phyloP scores from a whole-genome alignment of 1,140 invertebrate genomes.

The Helicorthomorpha holstii region DNA sequence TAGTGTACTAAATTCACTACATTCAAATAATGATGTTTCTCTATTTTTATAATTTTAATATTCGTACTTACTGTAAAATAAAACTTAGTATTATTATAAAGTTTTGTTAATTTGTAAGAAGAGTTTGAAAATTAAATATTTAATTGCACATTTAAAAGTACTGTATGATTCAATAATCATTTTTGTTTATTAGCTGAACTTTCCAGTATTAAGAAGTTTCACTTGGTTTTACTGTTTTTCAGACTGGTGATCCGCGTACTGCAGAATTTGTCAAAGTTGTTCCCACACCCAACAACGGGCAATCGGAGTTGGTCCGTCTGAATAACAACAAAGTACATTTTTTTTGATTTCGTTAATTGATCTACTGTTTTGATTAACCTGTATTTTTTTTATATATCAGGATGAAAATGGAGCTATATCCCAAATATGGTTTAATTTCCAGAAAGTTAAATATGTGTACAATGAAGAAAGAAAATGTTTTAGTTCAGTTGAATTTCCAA shows the following conservation, averaged over 20 bases:
- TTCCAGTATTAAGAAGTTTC: background rate
- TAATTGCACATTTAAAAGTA: background rate
- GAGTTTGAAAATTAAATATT: background rate
- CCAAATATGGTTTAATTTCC: slow-evolving; percentile 69
- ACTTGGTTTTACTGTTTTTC: too few relatives aligned
- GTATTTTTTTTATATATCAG: slow-evolving; percentile 16
- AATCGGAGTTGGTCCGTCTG: slow-evolving; percentile 77
- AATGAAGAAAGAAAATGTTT: slow-evolving; percentile 61
- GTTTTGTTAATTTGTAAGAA: too few relatives aligned
- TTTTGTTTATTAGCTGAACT: background rate
- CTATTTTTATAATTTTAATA: too few relatives aligned
- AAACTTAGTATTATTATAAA: too few relatives aligned
- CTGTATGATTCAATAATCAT: background rate
- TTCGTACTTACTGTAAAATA: too few relatives aligned
- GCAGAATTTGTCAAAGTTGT: slow-evolving; percentile 82
- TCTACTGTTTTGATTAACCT: background rate
- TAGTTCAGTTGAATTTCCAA: slow-evolving; percentile 61
- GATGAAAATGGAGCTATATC: slow-evolving; percentile 17
- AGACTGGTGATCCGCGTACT: slow-evolving; percentile 54
- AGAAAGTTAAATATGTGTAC: slow-evolving; percentile 93
- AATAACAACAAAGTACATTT: slow-evolving; percentile 28
- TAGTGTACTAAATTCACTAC: too few relatives aligned
- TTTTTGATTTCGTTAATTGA: background rate
- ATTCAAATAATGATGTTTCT: too few relatives aligned
- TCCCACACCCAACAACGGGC: slow-evolving; percentile 94